These are phyloP conservation scores for Petroica traversi DNA, from an alignment of 2,113 vertebrate species.

Conservation along the genomic window DNA sequence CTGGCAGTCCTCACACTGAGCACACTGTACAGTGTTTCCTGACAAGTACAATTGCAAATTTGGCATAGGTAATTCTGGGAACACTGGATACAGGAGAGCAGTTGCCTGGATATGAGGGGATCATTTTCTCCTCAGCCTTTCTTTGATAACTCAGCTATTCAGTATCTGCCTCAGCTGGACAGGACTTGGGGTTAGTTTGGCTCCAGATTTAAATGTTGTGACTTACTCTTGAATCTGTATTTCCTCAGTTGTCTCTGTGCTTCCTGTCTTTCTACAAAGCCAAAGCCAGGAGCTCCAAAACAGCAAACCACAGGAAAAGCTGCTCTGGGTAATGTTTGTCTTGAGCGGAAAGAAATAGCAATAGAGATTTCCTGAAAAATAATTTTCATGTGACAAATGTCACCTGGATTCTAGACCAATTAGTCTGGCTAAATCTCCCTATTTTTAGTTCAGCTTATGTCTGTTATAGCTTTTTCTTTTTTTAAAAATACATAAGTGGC, in stretches of 20 bases:
- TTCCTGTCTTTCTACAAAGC: neutral
- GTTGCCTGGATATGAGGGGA: neutral
- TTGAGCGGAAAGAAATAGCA: neutral
- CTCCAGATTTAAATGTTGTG: neutral
- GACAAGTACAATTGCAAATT: neutral
- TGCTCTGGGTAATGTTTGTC: neutral
- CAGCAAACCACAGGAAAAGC: conserved; percentile 12
- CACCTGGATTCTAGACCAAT: neutral
- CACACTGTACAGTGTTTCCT: neutral
- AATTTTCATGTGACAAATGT: neutral
- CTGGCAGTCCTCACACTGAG: neutral
- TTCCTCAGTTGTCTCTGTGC: neutral
- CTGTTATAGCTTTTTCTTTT: neutral
- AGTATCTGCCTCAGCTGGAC: neutral
- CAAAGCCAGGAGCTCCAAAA: neutral
- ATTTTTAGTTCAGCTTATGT: neutral
- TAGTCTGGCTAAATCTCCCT: neutral
- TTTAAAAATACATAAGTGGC: neutral
- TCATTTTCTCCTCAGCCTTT: neutral
- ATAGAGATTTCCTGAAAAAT: conserved; percentile 1
- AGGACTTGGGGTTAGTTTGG: neutral
- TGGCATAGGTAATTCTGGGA: neutral
- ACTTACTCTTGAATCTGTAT: neutral
- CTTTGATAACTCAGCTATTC: neutral
- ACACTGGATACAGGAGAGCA: neutral